These are phyloP conservation scores for Euclidia mi DNA, from an alignment of 2,888 invertebrate genomes.

Conservation along the genomic window DNA sequence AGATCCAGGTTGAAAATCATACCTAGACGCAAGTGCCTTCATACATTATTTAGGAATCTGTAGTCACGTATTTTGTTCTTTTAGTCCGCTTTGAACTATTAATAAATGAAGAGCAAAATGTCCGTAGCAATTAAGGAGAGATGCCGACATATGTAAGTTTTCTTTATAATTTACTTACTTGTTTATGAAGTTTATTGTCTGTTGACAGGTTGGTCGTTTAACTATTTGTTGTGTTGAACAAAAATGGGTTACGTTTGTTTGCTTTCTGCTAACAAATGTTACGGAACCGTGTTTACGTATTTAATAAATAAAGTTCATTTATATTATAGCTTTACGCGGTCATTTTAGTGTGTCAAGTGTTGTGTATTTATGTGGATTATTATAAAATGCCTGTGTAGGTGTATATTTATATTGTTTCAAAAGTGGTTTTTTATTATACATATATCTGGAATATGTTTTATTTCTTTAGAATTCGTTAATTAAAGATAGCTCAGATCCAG, in stretches of 20 bases:
- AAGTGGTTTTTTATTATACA: too few species aligned
- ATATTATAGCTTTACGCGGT: too few species aligned
- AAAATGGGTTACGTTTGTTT: background rate
- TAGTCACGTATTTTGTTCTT: conserved; percentile 86
- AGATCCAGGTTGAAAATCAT: conserved; percentile 60
- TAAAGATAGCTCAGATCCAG: too few species aligned
- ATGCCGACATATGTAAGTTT: conserved; percentile 61
- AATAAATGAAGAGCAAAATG: conserved; percentile 84
- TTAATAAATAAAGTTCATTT: too few species aligned
- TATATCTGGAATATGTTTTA: too few species aligned
- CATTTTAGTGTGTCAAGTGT: too few species aligned
- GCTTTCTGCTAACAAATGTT: background rate
- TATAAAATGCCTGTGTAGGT: too few species aligned
- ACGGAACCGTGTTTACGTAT: background rate
- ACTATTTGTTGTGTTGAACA: too few species aligned
- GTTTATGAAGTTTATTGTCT: conserved; percentile 5
- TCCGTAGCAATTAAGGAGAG: conserved; percentile 75
- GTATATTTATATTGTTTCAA: too few species aligned
- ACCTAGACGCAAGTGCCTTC: conserved; percentile 61
- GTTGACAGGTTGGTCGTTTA: background rate
- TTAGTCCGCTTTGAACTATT: conserved; percentile 81
- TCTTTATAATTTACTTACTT: conserved; percentile 55
- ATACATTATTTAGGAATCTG: conserved; percentile 81
- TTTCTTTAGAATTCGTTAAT: too few species aligned
- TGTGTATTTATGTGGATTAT: too few species aligned